Conservation (phyloP, 2,888 invertebrate genomes). For the Parnassius apollo region DNA sequence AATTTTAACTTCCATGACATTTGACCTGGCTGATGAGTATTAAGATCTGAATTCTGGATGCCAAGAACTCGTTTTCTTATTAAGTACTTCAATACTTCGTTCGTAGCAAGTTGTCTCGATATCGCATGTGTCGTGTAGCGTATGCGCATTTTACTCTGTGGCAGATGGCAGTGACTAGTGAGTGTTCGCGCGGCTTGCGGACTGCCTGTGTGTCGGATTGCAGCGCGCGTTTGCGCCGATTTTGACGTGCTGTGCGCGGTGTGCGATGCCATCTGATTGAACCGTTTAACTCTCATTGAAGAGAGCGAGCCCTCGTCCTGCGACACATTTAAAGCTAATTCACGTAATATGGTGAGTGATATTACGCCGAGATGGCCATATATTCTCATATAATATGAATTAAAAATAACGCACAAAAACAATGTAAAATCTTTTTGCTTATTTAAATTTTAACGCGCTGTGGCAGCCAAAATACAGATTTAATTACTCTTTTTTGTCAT, state of each 20-base stretch:
- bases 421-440: constrained; percentile 1
- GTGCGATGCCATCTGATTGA: constrained; percentile 62
- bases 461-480: no score
- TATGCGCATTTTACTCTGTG: constrained; percentile 18
- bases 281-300: constrained; percentile 62
- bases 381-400: not conserved
- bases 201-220: constrained; percentile 48
- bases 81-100: constrained; percentile 10
- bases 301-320: constrained; percentile 48
- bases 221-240: constrained; percentile 9
- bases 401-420: not conserved
- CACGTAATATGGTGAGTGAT: constrained; percentile 57
- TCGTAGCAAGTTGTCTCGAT: constrained; percentile 2
- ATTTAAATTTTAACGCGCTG: constrained; percentile 4
- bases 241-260: constrained; percentile 31
- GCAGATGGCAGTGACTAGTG: no score
- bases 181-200: constrained; percentile 49
- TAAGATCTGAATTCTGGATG: constrained; percentile 7
- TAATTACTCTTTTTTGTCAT: no score
- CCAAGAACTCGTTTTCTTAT: constrained; percentile 14
- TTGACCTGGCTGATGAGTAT: constrained; percentile 13
- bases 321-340: constrained; percentile 35
- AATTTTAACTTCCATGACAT: constrained; percentile 1
- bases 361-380: constrained; percentile 26
- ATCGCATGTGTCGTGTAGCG: constrained; percentile 2